These are phyloP conservation scores for Sycon ciliatum DNA, from an alignment of 37 sponge, comb jelly and placozoan species.

Conservation along the genomic window DNA sequence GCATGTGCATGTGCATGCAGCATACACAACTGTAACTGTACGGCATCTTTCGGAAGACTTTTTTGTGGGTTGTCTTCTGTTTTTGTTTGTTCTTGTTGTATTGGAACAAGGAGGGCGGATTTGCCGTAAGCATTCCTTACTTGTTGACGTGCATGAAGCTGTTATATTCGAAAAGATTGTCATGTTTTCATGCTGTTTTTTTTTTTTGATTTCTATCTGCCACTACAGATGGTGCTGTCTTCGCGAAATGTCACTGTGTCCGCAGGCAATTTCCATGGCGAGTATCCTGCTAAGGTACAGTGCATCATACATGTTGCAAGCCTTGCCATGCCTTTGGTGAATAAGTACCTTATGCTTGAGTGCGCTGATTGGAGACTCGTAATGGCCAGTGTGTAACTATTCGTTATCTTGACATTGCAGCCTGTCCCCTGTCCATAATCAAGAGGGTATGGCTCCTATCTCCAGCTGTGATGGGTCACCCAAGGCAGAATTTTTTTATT, in stretches of 20 bases:
- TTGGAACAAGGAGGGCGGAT: background rate
- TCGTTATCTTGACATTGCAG: too few species aligned
- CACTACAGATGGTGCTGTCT: slow-evolving; percentile 57
- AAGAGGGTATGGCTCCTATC: too few species aligned
- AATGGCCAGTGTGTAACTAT: too few species aligned
- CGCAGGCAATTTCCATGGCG: slow-evolving; percentile 97
- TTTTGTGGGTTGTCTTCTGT: background rate
- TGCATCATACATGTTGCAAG: background rate
- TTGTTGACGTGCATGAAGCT: too few species aligned
- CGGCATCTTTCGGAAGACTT: background rate
- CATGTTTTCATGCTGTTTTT: background rate
- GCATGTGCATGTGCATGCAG: background rate
- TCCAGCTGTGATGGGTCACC: too few species aligned
- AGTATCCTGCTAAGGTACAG: slow-evolving; percentile 91
- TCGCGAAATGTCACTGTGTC: slow-evolving; percentile 56
- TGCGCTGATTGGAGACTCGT: too few species aligned
- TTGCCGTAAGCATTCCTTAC: too few species aligned
- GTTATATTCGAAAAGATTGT: too few species aligned
- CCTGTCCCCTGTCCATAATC: too few species aligned
- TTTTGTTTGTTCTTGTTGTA: background rate
- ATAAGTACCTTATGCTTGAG: too few species aligned
- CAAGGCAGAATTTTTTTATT: too few species aligned
- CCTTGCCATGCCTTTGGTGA: too few species aligned
- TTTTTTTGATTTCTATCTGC: background rate
- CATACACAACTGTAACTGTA: background rate